Evolutionary conservation across 53 echinoderm and acorn worm species (phyloP), one percentile per base, ranked within the genome.

Genomic region (Paelopatides confundens): DNA sequence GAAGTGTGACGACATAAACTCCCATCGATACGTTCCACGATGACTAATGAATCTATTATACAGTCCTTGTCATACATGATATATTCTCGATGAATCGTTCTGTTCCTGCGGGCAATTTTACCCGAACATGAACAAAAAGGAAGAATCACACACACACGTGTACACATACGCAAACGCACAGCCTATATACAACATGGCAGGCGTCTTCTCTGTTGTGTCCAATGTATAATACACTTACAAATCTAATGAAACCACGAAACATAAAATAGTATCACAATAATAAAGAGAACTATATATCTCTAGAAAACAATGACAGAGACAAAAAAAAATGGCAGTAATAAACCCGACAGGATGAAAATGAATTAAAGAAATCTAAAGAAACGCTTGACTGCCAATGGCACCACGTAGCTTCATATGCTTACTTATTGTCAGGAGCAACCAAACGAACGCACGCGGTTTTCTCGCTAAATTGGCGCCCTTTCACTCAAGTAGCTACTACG

Each of bases 381-480:
- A 74, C 74, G 74, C 39, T 39, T 74, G 74, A 39, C 46, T 39
- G 74, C 74, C 74, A 46, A 40, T 40, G 74, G 74, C 74, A 74
- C 74, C 74, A 74, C 37, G 74, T 40, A 24, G 74, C 40, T 74
- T 40, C 23, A 46, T 28, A 46, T 46, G 40, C 46, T 27, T 29
- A 28, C 74, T 74, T 40, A 46, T 39, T 40, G 70, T 70, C 70
- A 70, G 70, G 9, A 46, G 46, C 74, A 36, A 74, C n/a, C 74
- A 26, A 39, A 21, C 39, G 43, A 74, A 46, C 5, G 46, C 74
- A 74, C 74, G 40, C 74, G 43, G 74, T 38, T 74, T 46, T 26
- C 27, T 58, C 43, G 74, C 74, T 74, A 74, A 74, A 74, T 74
- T 40, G 74, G 74, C 74, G 74, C 74, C 74, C 46, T 40, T 43